Evolutionary conservation across 2,888 invertebrate genomes (phyloP).

Genomic region (Oscheius myriophilus): DNA sequence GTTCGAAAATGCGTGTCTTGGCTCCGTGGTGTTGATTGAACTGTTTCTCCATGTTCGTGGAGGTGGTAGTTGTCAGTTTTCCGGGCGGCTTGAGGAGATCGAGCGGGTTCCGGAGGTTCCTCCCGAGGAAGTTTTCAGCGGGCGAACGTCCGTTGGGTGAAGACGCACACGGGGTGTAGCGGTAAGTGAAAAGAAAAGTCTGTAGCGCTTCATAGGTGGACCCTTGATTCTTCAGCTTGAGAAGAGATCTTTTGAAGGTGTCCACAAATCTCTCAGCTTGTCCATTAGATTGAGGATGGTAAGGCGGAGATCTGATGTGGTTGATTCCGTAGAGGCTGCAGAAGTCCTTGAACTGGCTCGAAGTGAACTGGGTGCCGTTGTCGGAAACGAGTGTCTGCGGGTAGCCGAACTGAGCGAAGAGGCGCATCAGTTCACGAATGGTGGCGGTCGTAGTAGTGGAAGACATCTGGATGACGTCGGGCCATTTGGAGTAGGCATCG

Average conservation of each 20-base stretch:
- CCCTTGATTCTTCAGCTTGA: too few relatives aligned
- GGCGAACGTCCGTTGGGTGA: conserved; percentile 28
- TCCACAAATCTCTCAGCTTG: conserved; percentile 6
- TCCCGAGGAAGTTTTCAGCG: conserved; percentile 39
- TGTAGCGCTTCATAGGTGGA: too few relatives aligned
- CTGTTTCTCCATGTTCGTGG: conserved; percentile 21
- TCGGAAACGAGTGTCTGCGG: too few relatives aligned
- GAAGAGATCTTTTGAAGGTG: too few relatives aligned
- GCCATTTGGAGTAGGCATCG: too few relatives aligned
- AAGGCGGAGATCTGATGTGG: neutral
- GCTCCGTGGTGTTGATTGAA: conserved; percentile 30
- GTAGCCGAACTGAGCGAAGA: too few relatives aligned
- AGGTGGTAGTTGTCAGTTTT: neutral
- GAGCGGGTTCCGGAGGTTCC: conserved; percentile 28
- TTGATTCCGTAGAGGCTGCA: neutral
- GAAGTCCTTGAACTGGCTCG: neutral
- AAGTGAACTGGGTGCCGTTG: conserved; percentile 12
- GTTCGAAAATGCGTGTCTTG: conserved; percentile 3
- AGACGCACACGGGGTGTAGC: too few relatives aligned
- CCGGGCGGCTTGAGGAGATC: conserved; percentile 22
- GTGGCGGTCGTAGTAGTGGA: too few relatives aligned
- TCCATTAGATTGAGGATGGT: neutral
- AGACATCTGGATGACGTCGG: too few relatives aligned
- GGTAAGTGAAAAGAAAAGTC: too few relatives aligned
- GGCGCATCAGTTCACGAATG: too few relatives aligned